These are phyloP conservation scores for Cephalopterus ornatus DNA, from an alignment of 2,113 vertebrate genomes.

Conservation along the genomic window DNA sequence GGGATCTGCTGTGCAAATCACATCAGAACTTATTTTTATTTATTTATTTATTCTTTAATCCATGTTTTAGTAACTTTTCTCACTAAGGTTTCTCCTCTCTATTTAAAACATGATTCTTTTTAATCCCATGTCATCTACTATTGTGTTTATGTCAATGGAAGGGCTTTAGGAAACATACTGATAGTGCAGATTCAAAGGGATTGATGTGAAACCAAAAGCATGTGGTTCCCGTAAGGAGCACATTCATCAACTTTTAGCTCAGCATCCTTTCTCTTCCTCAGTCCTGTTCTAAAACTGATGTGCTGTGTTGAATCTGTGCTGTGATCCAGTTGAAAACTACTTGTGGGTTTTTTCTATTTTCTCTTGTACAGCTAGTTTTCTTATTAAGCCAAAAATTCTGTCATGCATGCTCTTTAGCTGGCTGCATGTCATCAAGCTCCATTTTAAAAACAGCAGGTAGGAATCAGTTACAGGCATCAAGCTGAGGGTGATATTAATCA, in stretches of 20 bases:
- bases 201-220: not conserved
- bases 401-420: not conserved
- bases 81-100: not conserved
- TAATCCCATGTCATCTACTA: not conserved
- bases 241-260: not conserved
- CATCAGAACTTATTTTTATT: not conserved
- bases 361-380: not conserved
- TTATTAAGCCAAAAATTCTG: not conserved
- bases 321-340: not conserved
- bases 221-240: not conserved
- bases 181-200: not conserved
- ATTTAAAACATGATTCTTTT: not conserved
- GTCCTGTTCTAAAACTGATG: not conserved
- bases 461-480: not conserved
- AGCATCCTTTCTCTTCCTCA: not conserved
- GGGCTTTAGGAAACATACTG: not conserved
- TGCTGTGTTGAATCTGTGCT: not conserved
- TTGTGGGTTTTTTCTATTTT: not conserved
- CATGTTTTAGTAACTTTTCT: not conserved
- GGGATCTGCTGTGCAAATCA: not conserved
- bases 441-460: not conserved
- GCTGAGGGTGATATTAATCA: not conserved
- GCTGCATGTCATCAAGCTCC: not conserved
- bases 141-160: not conserved
- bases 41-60: not conserved